Evolutionary conservation across 2,888 invertebrate genomes (phyloP).

Genomic region (Rhagonycha lutea): DNA sequence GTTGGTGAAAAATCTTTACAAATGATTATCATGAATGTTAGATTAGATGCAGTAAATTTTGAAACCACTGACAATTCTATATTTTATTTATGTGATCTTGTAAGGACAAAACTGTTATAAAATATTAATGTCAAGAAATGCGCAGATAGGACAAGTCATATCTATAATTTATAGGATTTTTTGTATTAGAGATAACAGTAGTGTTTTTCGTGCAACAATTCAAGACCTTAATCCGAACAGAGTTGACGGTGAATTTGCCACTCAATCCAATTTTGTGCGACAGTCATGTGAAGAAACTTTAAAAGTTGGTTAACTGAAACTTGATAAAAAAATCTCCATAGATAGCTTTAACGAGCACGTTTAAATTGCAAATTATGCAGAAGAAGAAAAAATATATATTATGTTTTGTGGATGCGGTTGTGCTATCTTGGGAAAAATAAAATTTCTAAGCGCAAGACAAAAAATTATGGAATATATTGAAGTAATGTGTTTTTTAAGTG

Average conservation of each 20-base stretch:
- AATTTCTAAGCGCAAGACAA: conserved; percentile 2
- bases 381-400: neutral
- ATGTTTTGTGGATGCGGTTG: conserved; percentile 2
- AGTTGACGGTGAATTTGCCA: conserved; percentile 27
- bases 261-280: conserved; percentile 22
- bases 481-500: conserved; percentile 4
- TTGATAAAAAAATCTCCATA: conserved; percentile 14
- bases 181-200: conserved; percentile 21
- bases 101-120: conserved; percentile 24
- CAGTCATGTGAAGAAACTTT: conserved; percentile 23
- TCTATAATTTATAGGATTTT: conserved; percentile 26
- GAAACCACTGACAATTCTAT: conserved; percentile 2
- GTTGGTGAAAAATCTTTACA: neutral
- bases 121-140: conserved; percentile 26
- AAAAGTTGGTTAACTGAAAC: conserved; percentile 14
- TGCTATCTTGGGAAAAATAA: conserved; percentile 1
- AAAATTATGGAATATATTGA: conserved; percentile 3
- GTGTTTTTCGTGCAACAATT: conserved; percentile 16
- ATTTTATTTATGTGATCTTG: conserved; percentile 26
- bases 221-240: conserved; percentile 18
- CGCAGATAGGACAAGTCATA: conserved; percentile 19
- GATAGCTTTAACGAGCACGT: conserved; percentile 7
- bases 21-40: neutral
- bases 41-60: neutral
- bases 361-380: conserved; percentile 4